Base-by-base conservation (phyloP, 2,113 vertebrate genomes). In the Shinisaurus crocodilurus region DNA sequence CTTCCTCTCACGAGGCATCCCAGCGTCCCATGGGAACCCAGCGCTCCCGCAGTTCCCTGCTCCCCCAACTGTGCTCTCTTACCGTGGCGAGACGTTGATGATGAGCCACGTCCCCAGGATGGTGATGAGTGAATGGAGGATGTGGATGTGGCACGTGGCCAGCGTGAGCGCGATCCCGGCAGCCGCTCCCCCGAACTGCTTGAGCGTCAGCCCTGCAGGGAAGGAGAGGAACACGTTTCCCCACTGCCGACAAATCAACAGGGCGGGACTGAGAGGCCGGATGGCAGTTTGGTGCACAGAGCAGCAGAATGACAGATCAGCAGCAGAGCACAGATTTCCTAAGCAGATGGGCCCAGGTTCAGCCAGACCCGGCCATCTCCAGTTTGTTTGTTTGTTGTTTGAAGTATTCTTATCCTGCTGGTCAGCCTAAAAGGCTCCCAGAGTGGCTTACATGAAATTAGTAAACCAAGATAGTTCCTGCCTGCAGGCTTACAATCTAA, bases 21-120 rank as follows among this genome's bases (percentile, higher is more conserved):
- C 20, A 29, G 82, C 20, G 23, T 40, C 16, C 45, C 54, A 29
- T 15, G n/a, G 50, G 80, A 85, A 65, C 15, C 37, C 32, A 45
- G 23, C 6, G 18, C 9, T 57, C 6, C 32, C 54, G 18, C 4
- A 2, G 12, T 9, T 3, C 34, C 65, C 32, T 43, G 7, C 54
- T 18, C 5, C 23, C 18, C 10, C 32, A 40, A 45, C 15, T 29
- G 23, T 4, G 77, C 57, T 50, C 12, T 29, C 43, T 93, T 91
- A 98, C 98, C 97, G 96, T 96, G 98, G 98, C 91, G 94, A 97
- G 90, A 97, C 95, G 92, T 97, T 98, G 90, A 99, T 97, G 82
- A 99, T 98, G 18, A 97, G 94, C 98, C 98, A 99, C 90, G 98
- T 98, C 95, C 98, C 98, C 5, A 98, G 95, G 90, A 98, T 96